These are phyloP conservation scores for Atherinosoma microstoma DNA, from an alignment of 2,797 vertebrate species.

Conservation along the genomic window DNA sequence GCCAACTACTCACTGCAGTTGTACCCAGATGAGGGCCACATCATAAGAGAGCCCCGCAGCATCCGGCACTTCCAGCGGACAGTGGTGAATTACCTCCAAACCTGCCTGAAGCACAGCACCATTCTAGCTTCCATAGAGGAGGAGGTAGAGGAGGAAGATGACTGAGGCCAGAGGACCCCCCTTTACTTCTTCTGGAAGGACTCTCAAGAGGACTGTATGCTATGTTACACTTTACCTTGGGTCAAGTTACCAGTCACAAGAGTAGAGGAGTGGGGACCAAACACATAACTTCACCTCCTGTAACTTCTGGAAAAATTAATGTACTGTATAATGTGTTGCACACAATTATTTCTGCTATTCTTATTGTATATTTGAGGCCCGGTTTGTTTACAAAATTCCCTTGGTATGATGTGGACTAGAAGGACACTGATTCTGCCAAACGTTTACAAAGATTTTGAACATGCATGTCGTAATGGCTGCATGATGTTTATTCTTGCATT, in stretches of 20 bases:
- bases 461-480: conserved; percentile 83
- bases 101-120: conserved; percentile 81
- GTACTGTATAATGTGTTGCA: conserved; percentile 60
- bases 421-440: conserved; percentile 53
- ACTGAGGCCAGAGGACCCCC: conserved; percentile 63
- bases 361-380: conserved; percentile 51
- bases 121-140: conserved; percentile 64
- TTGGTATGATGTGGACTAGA: conserved; percentile 38
- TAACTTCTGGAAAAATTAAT: conserved; percentile 53
- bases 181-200: conserved; percentile 40
- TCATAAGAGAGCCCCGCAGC: conserved; percentile 78
- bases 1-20: conserved; percentile 85
- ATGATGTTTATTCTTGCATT: conserved; percentile 74
- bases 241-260: conserved; percentile 60
- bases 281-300: conserved; percentile 70
- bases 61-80: conserved; percentile 82
- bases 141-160: conserved; percentile 72
- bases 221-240: conserved; percentile 69
- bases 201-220: conserved; percentile 51
- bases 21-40: conserved; percentile 88
- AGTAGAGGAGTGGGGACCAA: conserved; percentile 77
- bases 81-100: conserved; percentile 83
- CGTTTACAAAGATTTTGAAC: conserved; percentile 75
- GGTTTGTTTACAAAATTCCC: conserved; percentile 67
- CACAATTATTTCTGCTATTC: conserved; percentile 65